phyloP scores from a whole-genome alignment of 2,797 vertebrate species.

The Choloepus didactylus region DNA sequence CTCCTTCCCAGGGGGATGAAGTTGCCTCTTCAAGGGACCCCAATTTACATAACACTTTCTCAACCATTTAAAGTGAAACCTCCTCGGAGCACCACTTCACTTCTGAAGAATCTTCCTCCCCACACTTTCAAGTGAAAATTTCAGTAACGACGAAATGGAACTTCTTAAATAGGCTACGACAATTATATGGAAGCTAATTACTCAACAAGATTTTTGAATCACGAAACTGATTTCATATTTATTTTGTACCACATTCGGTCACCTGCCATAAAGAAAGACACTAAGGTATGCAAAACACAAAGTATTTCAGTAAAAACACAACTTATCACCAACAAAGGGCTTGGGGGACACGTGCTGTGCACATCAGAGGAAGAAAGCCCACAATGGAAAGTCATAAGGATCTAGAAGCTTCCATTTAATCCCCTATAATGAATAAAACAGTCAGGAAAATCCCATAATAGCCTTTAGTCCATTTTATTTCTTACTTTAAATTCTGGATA shows the following conservation, averaged over 20 bases:
- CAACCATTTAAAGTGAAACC: constrained; percentile 82
- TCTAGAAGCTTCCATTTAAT: constrained; percentile 43
- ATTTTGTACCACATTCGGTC: constrained; percentile 9
- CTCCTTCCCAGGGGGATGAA: constrained; percentile 33
- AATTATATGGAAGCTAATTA: constrained; percentile 45
- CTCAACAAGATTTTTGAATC: background rate
- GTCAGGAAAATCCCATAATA: constrained; percentile 60
- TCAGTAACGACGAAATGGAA: constrained; percentile 80
- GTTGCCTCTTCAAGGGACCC: constrained; percentile 55
- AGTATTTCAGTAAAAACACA: background rate
- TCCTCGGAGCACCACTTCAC: constrained; percentile 82
- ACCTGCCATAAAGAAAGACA: constrained; percentile 9
- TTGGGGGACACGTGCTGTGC: background rate
- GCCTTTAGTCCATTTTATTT: constrained; percentile 77
- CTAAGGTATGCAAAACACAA: background rate
- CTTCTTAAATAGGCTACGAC: constrained; percentile 49
- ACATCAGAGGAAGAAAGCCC: background rate
- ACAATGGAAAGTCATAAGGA: background rate
- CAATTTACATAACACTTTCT: constrained; percentile 77
- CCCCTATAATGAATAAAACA: constrained; percentile 37
- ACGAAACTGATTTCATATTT: constrained; percentile 45
- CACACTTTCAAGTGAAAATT: constrained; percentile 84
- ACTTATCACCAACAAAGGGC: background rate
- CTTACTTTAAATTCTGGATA: constrained; percentile 58
- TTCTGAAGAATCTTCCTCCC: constrained; percentile 83